Conservation (phyloP, 1,140 invertebrate species). For the Holcopasites calliopsidis region DNA sequence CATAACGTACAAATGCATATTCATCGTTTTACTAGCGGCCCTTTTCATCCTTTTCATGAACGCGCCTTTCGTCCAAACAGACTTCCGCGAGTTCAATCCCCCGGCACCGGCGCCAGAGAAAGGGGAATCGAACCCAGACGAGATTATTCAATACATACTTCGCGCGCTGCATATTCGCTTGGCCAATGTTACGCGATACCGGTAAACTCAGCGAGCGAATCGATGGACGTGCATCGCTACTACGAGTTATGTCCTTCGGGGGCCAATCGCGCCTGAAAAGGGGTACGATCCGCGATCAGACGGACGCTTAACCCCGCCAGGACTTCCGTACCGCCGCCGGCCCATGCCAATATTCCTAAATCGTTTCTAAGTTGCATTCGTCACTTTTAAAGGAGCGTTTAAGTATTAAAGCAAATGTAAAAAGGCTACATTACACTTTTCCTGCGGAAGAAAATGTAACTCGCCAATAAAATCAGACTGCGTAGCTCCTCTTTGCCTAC, state of each 20-base stretch:
- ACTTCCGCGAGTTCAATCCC: neutral
- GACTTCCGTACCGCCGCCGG: neutral
- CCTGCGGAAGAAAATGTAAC: too few species aligned
- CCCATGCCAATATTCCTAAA: neutral
- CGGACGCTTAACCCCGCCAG: neutral
- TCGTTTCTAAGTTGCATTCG: neutral
- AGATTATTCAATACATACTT: slow-evolving; percentile 18
- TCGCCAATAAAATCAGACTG: too few species aligned
- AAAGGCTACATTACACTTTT: too few species aligned
- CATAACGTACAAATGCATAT: slow-evolving; percentile 39
- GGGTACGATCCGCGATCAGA: neutral
- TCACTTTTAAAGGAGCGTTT: neutral
- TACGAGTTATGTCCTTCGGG: slow-evolving; percentile 33
- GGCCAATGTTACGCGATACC: slow-evolving; percentile 12
- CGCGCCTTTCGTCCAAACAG: slow-evolving; percentile 15
- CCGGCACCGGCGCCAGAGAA: neutral
- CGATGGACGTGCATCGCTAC: slow-evolving; percentile 35
- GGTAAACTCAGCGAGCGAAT: slow-evolving; percentile 30
- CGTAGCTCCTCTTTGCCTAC: too few species aligned
- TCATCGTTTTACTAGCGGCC: slow-evolving; percentile 13
- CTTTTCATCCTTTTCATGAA: slow-evolving; percentile 25
- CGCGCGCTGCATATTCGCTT: slow-evolving; percentile 11
- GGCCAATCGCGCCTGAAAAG: neutral
- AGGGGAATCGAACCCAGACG: slow-evolving; percentile 6
- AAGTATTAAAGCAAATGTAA: too few species aligned